phyloP scores from a whole-genome alignment of 2,888 invertebrate species.

The Hymenopus coronatus region DNA sequence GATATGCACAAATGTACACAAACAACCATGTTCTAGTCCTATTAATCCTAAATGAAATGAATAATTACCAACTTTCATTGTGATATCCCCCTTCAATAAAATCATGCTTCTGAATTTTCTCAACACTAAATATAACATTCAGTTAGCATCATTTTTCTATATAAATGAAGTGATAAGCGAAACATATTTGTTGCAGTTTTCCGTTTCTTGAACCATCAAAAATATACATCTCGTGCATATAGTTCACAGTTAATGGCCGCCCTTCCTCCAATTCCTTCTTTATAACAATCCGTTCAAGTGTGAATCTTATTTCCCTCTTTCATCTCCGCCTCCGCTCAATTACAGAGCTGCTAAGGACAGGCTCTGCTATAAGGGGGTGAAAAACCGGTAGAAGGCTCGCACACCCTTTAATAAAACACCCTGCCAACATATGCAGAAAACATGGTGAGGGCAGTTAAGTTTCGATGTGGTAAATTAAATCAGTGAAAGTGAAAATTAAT shows the following conservation, averaged over 20 bases:
- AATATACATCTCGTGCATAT: not conserved
- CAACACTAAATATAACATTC: too few relatives aligned
- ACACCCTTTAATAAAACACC: not conserved
- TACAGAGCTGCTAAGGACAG: not conserved
- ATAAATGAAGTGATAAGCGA: not conserved
- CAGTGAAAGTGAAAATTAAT: conserved; percentile 35
- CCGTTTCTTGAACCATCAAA: not conserved
- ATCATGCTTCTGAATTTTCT: too few relatives aligned
- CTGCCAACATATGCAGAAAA: not conserved
- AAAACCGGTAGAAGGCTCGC: not conserved
- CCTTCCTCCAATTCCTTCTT: not conserved
- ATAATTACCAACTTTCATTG: too few relatives aligned
- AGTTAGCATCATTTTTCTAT: too few relatives aligned
- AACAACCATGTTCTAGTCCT: too few relatives aligned
- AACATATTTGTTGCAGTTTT: not conserved
- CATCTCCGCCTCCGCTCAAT: not conserved
- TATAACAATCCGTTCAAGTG: not conserved
- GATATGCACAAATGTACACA: too few relatives aligned
- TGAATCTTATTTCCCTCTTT: not conserved
- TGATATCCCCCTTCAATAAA: too few relatives aligned
- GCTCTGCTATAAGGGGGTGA: not conserved
- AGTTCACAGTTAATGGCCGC: not conserved
- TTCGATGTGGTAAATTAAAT: conserved; percentile 31
- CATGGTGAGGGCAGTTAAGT: not conserved
- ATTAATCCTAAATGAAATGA: too few relatives aligned